Evolutionary conservation across 2,888 invertebrate species (phyloP), one percentile per base, ranked within the genome.

Genomic region (Pyrocoelia pectoralis): DNA sequence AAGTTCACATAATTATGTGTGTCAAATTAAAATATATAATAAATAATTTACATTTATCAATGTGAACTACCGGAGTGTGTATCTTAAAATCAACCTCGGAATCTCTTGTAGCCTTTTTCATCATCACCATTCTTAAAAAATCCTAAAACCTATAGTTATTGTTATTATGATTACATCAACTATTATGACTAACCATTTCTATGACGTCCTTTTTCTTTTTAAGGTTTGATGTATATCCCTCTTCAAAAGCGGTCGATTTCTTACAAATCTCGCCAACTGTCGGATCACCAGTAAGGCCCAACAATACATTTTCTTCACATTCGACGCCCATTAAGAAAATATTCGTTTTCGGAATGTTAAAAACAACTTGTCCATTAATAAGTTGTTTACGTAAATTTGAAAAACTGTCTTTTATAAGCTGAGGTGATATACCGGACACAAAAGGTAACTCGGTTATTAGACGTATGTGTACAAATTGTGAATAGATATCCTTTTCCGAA

Each of bases 341-440:
- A 63, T 87, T 85, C 38, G 87, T 87, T 17, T 87, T 84, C 68
- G 87, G 82, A 70, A 92, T 85, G 73, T 87, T 86, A 76, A 93
- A 92, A 56, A 89, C 89, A 28, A 90, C 86, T 77, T 88, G 88
- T 1, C 92, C 92, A 60, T 89, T 88, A 24, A 90, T 88, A 71
- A 92, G 85, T 83, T 86, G 87, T 83, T 90, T 91, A 54, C 90
- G 84, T 70, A 90, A 83, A 55, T 79, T 80, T 72, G 87, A 85
- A 76, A 90, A 85, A 56, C 87, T 85, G 70, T 88, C 87, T 68
- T 87, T 86, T 18, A 92, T 85, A 5, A 81, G 74, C 52, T 83
- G 79, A 2, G 84, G 83, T 46, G 85, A 84, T 28, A 86, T 85
- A 72, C 89, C 88, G 71, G 89, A 87, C 60, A 85, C 84, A 13